Base-by-base conservation (phyloP, 1,140 invertebrate species). In the Coenobita brevimanus region DNA sequence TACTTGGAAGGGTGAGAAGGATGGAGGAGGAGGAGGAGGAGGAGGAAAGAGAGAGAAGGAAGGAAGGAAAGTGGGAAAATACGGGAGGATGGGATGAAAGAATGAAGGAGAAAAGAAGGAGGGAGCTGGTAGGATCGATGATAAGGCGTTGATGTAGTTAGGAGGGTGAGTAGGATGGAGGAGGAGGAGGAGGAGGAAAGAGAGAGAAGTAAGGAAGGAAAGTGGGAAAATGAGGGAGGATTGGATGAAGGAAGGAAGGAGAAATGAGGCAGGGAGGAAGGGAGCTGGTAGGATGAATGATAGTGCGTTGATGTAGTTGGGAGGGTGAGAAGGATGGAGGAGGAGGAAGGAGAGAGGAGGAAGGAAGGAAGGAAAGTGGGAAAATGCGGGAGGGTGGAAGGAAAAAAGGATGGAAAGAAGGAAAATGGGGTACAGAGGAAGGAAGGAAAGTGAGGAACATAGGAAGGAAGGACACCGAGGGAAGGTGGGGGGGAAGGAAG, bases 21-120 rank as follows among this genome's bases (percentile, higher is more conserved):
- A 46, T 24, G 62, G 21, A 21, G 21, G 21, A 21, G 21, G 21
- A 21, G 21, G 21, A 21, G 21, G 21, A 21, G 21, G 21, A 8
- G 75, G 57, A 50, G 57, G 75, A 78, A 50, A 78, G 75, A 78
- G 75, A 78, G 75, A 78, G 75, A 78, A 50, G 57, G 75, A 78
- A 50, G 57, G 75, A 78, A 50, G 57, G 75, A 78, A 50, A 78
- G 75, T 54, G 75, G 30, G 43, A 78, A 50, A 78, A 50, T 54
- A 50, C 50, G 75, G 57, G 75, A 78, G 75, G 57, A 50, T 54
- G 75, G 57, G 75, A 78, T 43, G 57, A 50, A 78, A 50, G 57
- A 50, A 78, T 43, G 57, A 24, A 78, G 41, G 57, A 50, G 57
- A 50, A 78, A 50, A 78, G 75, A 78, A 46, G 54, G 75, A 78